Percentiles rank a stretch among this genome's conserved stretches.
Evolutionary conservation across 2,797 vertebrate genomes (phyloP).

Genomic region (Oryzias dopingdopingensis): DNA sequence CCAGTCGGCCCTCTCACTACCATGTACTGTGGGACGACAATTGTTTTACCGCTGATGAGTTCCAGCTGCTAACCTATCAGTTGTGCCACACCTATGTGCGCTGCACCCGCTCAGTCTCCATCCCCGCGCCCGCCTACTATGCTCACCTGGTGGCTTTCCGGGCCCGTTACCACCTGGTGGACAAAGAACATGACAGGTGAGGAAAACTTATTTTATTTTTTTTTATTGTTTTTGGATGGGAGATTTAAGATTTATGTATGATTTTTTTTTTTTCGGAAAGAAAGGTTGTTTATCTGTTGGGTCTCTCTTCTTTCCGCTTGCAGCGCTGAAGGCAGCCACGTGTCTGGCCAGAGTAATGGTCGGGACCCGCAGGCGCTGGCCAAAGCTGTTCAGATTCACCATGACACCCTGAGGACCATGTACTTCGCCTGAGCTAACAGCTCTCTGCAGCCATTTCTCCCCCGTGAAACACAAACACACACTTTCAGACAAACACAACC

Average conservation of each 20-base stretch:
- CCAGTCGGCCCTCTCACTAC: constrained; percentile 98
- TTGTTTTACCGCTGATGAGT: constrained; percentile 97
- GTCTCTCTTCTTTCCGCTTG: constrained; percentile 14
- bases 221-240: not conserved
- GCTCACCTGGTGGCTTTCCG: constrained; percentile 97
- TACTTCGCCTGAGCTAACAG: constrained; percentile 94
- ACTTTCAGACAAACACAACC: constrained; percentile 58
- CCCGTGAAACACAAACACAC: constrained; percentile 38
- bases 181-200: constrained; percentile 97
- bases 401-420: constrained; percentile 99
- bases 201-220: not conserved
- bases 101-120: constrained; percentile 97
- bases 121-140: constrained; percentile 97
- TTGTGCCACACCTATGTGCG: constrained; percentile 99
- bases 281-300: constrained; percentile 36
- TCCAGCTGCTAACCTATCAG: constrained; percentile 99
- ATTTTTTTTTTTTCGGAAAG: not conserved
- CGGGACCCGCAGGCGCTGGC: constrained; percentile 97
- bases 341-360: constrained; percentile 98
- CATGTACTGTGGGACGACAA: constrained; percentile 99
- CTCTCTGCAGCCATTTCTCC: constrained; percentile 50
- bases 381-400: constrained; percentile 99
- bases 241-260: not conserved
- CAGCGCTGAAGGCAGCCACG: constrained; percentile 98
- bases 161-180: constrained; percentile 96